Conservation (phyloP, 2,888 invertebrate genomes). For the Hydroisotoma schaefferi region DNA sequence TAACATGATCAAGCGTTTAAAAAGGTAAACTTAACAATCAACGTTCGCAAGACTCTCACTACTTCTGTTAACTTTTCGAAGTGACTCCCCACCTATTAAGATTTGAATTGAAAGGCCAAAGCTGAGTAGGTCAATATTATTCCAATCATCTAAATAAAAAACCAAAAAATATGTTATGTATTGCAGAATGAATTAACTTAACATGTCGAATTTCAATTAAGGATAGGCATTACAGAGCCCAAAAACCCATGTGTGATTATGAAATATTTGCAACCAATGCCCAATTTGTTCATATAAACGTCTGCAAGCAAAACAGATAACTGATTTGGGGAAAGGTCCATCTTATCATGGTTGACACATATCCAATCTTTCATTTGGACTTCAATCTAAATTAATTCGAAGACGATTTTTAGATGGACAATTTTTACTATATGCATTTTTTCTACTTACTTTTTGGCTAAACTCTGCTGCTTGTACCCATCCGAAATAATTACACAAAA, state of each 20-base stretch:
- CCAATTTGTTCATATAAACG: background rate
- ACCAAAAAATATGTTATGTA: background rate
- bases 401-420: too few relatives aligned
- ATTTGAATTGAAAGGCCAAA: background rate
- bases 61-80: too few relatives aligned
- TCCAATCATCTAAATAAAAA: background rate
- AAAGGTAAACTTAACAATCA: too few relatives aligned
- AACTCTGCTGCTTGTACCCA: background rate
- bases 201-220: background rate
- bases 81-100: background rate
- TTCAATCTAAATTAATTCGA: background rate
- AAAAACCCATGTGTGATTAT: background rate
- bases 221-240: background rate
- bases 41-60: too few relatives aligned
- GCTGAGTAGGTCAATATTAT: background rate
- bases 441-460: background rate
- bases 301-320: background rate
- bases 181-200: background rate
- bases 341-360: background rate
- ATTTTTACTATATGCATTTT: too few relatives aligned
- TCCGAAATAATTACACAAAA: background rate
- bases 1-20: too few relatives aligned
- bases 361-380: background rate
- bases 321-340: background rate
- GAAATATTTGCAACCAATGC: background rate